Base-by-base conservation (phyloP, 1,140 invertebrate species). In the Bombus sylvicola region DNA sequence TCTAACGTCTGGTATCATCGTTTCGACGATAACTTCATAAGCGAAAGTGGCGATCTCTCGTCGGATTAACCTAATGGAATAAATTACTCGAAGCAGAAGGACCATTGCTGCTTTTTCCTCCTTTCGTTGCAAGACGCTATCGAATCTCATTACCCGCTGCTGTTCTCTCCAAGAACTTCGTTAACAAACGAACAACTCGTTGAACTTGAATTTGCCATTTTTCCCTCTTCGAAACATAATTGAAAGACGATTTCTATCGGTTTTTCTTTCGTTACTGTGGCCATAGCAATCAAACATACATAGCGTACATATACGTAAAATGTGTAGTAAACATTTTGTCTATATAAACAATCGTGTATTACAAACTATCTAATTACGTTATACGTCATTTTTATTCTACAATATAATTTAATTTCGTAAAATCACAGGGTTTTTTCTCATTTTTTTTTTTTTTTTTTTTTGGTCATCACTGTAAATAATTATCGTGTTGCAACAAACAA, bases 21-120 rank as follows among this genome's bases (percentile, higher is more conserved):
- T 47, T 34, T 39, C 31, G 13, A 78, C 74, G 74, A 78, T 78
- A 59, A 83, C 37, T 78, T 71, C 64, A 69, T 71, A 59, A 83
- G 25, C 53, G 47, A 78, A 83, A 83, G 64, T 83, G 64, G 74
- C 82, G 59, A 73, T 77, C 81, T 41, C 79, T 41, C 64, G 28
- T 43, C 47, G 41, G 39, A 57, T 83, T 71, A 83, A 71, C 13
- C 37, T 78, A 83, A 83, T 83, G 74, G 82, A 83, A 83, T 83
- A 83, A 83, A 77, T 83, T 83, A 83, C 47, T 59, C 34, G n/a
- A 37, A 25, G 15, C 28, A 66, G 12, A 34, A 47, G 28, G 39
- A 41, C 43, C 62, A n/a, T 62, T n/a, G 59, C 59, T 47, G 25
- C 39, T 69, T 66, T 39, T 22, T 31, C 37, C 1, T 34, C 34